phyloP scores from a whole-genome alignment of 2,797 vertebrate species.

The Chrysocyon brachyurus region DNA sequence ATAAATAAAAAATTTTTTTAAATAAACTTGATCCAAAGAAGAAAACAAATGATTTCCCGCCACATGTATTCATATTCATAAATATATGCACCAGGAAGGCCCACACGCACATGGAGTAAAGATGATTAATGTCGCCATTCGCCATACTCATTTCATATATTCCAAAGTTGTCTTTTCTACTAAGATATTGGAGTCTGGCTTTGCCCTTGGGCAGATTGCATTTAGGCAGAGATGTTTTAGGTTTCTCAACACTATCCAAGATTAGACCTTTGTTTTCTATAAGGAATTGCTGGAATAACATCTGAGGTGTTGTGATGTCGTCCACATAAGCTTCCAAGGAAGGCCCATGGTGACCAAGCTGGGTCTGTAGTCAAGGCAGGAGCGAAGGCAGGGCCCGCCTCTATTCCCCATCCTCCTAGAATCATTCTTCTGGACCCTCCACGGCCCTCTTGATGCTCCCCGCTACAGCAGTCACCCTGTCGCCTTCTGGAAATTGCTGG shows the following conservation, averaged over 20 bases:
- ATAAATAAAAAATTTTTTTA: no score
- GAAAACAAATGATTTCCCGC: neutral
- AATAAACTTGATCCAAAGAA: neutral
- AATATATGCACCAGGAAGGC: neutral
- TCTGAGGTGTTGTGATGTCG: no score
- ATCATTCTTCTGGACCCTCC: no score
- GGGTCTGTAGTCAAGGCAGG: neutral
- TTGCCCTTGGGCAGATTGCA: neutral
- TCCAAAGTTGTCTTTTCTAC: neutral
- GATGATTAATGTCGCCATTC: neutral
- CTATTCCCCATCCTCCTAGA: neutral
- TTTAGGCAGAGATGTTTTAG: neutral
- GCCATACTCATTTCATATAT: neutral
- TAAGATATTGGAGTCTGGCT: neutral
- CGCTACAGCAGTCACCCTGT: neutral
- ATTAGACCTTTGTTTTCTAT: neutral
- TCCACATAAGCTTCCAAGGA: neutral
- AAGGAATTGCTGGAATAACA: neutral
- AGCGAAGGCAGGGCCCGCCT: rapidly evolving
- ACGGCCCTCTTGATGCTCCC: no score
- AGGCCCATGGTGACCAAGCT: neutral
- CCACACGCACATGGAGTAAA: neutral
- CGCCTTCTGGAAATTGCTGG: neutral
- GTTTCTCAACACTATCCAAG: neutral
- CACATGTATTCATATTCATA: neutral